A percentile compares a stretch with the other conserved stretches of the same genome.
phyloP scores from a whole-genome alignment of 2,797 vertebrate genomes.

The Diceros bicornis region DNA sequence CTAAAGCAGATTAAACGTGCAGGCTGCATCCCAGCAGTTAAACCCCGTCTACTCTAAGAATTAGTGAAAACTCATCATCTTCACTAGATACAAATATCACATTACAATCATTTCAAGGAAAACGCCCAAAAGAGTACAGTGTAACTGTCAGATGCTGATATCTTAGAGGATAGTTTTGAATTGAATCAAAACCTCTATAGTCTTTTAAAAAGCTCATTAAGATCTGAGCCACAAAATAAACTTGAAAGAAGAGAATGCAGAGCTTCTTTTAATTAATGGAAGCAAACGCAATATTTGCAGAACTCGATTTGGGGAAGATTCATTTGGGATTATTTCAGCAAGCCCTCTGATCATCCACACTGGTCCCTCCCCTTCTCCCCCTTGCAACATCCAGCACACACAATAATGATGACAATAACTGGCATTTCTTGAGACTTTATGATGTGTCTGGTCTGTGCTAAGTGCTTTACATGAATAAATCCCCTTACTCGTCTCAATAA shows the following conservation, averaged over 20 bases:
- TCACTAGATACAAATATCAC: slow-evolving; percentile 57
- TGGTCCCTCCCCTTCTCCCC: not conserved
- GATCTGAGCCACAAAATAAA: slow-evolving; percentile 69
- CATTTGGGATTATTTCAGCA: slow-evolving; percentile 7
- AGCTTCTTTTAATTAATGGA: slow-evolving; percentile 72
- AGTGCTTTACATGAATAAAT: not conserved
- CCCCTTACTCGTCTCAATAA: not conserved
- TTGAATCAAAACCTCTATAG: slow-evolving; percentile 61
- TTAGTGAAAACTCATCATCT: slow-evolving; percentile 68
- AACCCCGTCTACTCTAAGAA: slow-evolving; percentile 40
- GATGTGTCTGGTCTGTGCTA: not conserved
- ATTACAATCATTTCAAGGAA: slow-evolving; percentile 57
- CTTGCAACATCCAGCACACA: not conserved
- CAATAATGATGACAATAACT: not conserved
- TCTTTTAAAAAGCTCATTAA: slow-evolving; percentile 70
- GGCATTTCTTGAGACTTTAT: not conserved
- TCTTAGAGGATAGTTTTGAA: slow-evolving; percentile 63
- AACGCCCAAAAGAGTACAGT: not conserved
- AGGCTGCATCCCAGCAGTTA: slow-evolving; percentile 26
- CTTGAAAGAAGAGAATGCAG: slow-evolving; percentile 66
- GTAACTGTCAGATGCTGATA: slow-evolving; percentile 8
- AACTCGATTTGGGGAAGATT: not conserved
- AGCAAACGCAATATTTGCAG: slow-evolving; percentile 67
- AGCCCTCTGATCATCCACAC: not conserved
- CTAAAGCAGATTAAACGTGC: slow-evolving; percentile 54